These are phyloP conservation scores for Campoletis sonorensis DNA, from an alignment of 1,140 invertebrate genomes.

Conservation along the genomic window DNA sequence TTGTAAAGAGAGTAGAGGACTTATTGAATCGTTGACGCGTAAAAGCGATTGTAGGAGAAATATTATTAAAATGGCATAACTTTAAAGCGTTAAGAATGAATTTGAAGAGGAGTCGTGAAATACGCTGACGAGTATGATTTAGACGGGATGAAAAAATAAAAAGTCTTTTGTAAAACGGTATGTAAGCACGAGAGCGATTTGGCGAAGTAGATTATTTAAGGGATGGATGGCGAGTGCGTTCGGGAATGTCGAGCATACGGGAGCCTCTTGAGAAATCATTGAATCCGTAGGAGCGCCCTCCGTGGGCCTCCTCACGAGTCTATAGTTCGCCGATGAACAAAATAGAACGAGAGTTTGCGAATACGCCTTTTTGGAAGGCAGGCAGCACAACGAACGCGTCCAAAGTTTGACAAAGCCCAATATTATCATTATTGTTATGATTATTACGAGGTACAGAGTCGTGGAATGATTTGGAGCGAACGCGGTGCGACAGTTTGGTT, in stretches of 20 bases:
- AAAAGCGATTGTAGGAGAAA: slow-evolving; percentile 64
- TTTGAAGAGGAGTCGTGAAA: too few species aligned
- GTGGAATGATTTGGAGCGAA: not conserved
- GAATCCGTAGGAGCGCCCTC: slow-evolving; percentile 1
- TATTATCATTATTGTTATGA: too few species aligned
- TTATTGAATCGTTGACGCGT: slow-evolving; percentile 72
- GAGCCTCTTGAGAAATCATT: slow-evolving; percentile 18
- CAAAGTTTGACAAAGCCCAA: too few species aligned
- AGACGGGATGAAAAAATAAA: slow-evolving; percentile 18
- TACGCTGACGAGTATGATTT: too few species aligned
- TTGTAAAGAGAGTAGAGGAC: slow-evolving; percentile 65
- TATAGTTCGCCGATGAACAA: not conserved
- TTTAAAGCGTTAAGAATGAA: not conserved
- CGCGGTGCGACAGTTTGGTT: not conserved
- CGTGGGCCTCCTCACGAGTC: not conserved
- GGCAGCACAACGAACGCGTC: too few species aligned
- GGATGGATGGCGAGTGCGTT: slow-evolving; percentile 1
- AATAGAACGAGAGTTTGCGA: too few species aligned
- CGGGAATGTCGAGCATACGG: slow-evolving; percentile 44
- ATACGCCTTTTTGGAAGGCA: not conserved
- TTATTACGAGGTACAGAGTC: too few species aligned
- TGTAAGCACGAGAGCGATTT: slow-evolving; percentile 41
- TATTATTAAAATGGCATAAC: slow-evolving; percentile 67
- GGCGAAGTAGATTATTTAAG: not conserved
- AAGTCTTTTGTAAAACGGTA: slow-evolving; percentile 62